A percentile compares a stretch with the other conserved stretches of the same genome.
These are phyloP conservation scores for Brachylomia viminalis DNA, from an alignment of 2,888 invertebrate species.

Conservation along the genomic window DNA sequence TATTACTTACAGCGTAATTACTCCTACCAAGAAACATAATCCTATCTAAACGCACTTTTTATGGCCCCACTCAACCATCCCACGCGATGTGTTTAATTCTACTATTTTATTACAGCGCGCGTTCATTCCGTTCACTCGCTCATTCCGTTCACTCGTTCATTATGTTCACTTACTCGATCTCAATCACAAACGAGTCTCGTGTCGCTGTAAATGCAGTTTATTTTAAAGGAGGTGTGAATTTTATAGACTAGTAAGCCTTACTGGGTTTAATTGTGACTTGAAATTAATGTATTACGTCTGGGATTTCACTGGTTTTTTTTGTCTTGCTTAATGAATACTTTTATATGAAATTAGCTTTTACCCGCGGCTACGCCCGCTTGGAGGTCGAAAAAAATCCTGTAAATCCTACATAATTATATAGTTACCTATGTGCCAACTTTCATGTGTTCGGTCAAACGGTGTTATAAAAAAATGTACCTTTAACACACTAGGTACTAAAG, in stretches of 20 bases:
- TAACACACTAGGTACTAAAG: too few species aligned
- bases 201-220: constrained; percentile 31
- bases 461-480: too few species aligned
- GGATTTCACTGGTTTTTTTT: not conserved
- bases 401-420: too few species aligned
- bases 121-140: constrained; percentile 38
- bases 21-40: not conserved
- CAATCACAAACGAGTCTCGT: constrained; percentile 28
- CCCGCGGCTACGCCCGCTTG: too few species aligned
- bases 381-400: too few species aligned
- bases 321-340: not conserved
- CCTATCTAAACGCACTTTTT: constrained; percentile 13
- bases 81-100: constrained; percentile 43
- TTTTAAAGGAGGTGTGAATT: constrained; percentile 5
- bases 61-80: constrained; percentile 46
- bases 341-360: not conserved
- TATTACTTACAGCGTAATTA: not conserved
- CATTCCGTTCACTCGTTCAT: constrained; percentile 46
- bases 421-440: too few species aligned
- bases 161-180: constrained; percentile 48
- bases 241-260: constrained; percentile 12
- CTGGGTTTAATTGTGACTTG: constrained; percentile 20
- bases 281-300: not conserved
- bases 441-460: too few species aligned
- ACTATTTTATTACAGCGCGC: constrained; percentile 49